Evolutionary conservation across 2,797 vertebrate species (phyloP), one percentile per base, ranked within the genome.

Genomic region (Chelmon rostratus): DNA sequence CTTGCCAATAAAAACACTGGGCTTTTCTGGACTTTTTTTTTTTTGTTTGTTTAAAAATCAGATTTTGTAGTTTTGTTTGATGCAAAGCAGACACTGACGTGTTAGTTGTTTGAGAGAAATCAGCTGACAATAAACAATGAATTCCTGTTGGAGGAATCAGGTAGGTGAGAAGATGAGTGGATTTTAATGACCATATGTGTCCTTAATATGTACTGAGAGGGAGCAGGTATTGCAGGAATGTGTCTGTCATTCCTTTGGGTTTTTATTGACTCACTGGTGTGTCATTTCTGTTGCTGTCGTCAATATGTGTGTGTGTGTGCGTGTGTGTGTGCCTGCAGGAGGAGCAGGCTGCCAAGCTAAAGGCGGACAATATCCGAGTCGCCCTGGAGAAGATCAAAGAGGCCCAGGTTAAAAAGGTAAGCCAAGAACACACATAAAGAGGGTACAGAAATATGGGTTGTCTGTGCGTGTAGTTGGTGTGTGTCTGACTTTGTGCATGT

Each of bases 381-480:
- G 98, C 98, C 0, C 93, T 99, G 87, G 98, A 99, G 94, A 99
- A 99, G 93, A 99, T 99, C 93, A 99, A 99, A 93, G 98, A 99
- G 92, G 98, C 98, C 37, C 98, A 99, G 93, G 97, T 99, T 73
- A 99, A 99, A 94, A 99, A 99, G 97, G 98, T 98, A 85, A 93
- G 90, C 78, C 59, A 7, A n/a, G 8, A 21, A 35, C 35, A 49
- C 65, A 70, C 44, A 44, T 23, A 49, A 18, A 18, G n/a, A 66
- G 21, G 31, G 18, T 11, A 6, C 47, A 56, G 58, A 68, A 28
- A 8, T 28, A 8, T 40, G 47, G 58, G 54, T 28, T 33, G 25
- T 61, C 9, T 35, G 10, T 50, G 54, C 25, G 47, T 19, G 25
- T 28, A n/a, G n/a, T n/a, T n/a, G n/a, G 25, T 62, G 61, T 63